Conservation (phyloP, 2,113 vertebrate genomes). For the Microtus montanus region DNA sequence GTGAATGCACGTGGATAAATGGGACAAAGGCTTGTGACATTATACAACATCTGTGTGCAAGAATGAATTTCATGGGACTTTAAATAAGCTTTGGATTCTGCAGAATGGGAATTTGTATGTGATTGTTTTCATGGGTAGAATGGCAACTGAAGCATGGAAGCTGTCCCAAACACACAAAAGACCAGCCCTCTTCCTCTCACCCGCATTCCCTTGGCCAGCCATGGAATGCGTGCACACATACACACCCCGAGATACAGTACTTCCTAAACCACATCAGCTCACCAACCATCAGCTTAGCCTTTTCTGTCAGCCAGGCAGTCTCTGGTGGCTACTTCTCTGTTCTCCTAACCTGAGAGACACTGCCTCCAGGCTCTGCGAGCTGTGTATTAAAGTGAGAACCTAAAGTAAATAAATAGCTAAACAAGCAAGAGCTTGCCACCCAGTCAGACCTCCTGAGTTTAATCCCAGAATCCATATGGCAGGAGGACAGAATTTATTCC, state of each 20-base stretch:
- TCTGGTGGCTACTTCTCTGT: not conserved
- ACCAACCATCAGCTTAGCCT: not conserved
- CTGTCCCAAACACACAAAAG: not conserved
- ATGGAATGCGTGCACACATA: not conserved
- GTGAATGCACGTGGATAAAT: not conserved
- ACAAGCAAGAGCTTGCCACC: not conserved
- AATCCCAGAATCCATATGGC: not conserved
- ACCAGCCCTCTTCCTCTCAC: not conserved
- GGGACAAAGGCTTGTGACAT: not conserved
- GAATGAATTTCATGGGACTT: not conserved
- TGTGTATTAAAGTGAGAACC: not conserved
- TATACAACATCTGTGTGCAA: not conserved
- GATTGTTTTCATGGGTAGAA: slow-evolving; percentile 1
- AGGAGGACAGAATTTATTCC: not conserved
- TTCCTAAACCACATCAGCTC: not conserved
- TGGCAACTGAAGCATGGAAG: not conserved
- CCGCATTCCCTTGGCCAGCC: not conserved
- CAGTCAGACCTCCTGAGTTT: not conserved
- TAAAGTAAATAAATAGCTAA: not conserved
- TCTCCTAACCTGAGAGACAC: not conserved
- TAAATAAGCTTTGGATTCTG: not conserved
- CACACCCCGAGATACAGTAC: not conserved
- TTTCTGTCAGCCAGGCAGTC: not conserved
- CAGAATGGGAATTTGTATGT: not conserved
- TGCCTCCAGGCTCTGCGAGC: not conserved